Evolutionary conservation across 2,113 vertebrate species (phyloP), one percentile per base, ranked within the genome.

Genomic region (Galemys pyrenaicus): DNA sequence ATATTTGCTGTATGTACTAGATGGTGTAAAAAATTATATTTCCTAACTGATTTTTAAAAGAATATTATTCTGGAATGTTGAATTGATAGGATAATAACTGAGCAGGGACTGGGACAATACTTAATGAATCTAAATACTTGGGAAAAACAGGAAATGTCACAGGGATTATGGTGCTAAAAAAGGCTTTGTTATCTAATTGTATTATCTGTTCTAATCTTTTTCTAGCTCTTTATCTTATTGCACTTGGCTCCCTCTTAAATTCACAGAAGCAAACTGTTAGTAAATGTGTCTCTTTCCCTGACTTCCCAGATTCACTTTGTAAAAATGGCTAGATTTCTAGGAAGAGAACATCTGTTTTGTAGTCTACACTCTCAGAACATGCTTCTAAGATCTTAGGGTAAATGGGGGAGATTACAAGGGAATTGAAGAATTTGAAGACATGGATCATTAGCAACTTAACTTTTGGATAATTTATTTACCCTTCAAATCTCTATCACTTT

Each of bases 241-340:
- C 6, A 62, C 28, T 80, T n/a, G 6, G 20, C 49, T 77, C 13
- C 35, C 77, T 92, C 79, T 87, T 80, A 77, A 88, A 79, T 65
- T 74, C 68, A 79, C n/a, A 89, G 54, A 95, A 91, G 86, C 39
- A 87, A 92, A 93, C 15, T 54, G 20, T 71, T 58, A 90, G 67
- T 35, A 88, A 91, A 62, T 85, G 73, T 85, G 37, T 96, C 41
- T 1, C 87, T 94, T 75, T 56, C 37, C 30, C 28, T 91, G 32
- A 41, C 35, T 96, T 95, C 51, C 79, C 79, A 94, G 87, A 89
- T 37, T 64, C 89, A 95, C 62, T 94, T 94, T 81, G 68, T 83
- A 89, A 92, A 93, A 96, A 87, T 68, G 28, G 20, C 58, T 91
- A 44, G 51, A 81, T 87, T 96, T 96, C 87, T 96, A 89, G 92